Evolutionary conservation across 2,888 invertebrate species (phyloP), one percentile per base, ranked within the genome.

Genomic region (Leptopilina syphax): DNA sequence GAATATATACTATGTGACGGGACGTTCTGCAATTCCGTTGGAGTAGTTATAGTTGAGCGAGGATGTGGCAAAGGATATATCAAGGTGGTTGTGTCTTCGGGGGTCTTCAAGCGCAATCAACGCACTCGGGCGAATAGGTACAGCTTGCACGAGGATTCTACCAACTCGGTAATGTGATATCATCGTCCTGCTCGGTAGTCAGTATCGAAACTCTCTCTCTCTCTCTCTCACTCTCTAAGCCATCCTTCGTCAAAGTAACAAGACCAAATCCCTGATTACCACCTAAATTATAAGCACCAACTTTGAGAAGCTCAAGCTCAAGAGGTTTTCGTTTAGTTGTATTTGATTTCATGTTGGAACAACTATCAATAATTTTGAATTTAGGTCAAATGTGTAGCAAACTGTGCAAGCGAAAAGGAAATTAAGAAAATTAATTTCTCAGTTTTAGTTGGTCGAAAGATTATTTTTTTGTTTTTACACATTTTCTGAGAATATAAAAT

Each of bases 31-130:
- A 73, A 60, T 60, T 41, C 54, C 27, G 18, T 18, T 47, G 27
- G 34, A 73, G 57, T 73, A 73, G 54, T 73, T 73, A 41, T 34
- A 41, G 41, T 60, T 73, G 13, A 34, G 70, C 24, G 34, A n/a
- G 57, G 27, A 73, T 73, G 34, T 60, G 57, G 54, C n/a, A 73
- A 73, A 73, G 41, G 57, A 73, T 73, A 73, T 73, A 57, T 73
- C 57, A 41, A 73, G 65, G 65, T 65, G 65, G 65, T 67, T 87
- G 86, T 85, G 86, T 81, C 85, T 88, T 83, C 80, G 81, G 79
- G 83, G 77, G 79, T 86, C 82, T 82, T 82, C 76, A 80, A 79
- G 84, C 83, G 84, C 84, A 85, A 87, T 87, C 84, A 87, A 85
- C 82, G 83, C 84, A 84, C 83, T 84, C 81, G 81, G 80, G 65